Base-by-base conservation (phyloP, 92 coral and sea anemone species). In the Phymanthus crucifer region DNA sequence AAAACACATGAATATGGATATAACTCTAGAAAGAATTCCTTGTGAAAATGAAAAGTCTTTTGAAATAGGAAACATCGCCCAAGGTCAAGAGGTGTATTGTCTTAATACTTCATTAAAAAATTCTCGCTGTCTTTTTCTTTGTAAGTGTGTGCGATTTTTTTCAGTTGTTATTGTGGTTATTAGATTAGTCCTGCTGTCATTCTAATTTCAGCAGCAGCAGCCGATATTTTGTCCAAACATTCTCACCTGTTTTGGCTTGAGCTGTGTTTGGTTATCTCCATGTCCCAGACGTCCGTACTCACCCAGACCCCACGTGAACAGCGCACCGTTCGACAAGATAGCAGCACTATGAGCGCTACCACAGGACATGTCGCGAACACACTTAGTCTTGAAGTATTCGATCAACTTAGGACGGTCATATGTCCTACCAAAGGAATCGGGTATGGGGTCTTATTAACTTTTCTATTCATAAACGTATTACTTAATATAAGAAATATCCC, bases 301-400 rank as follows among this genome's bases (percentile, higher is more conserved):
- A 78, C 99, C 99, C 69, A 95, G 87, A 34, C 99, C 99, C 99
- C 99, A 95, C 1, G 99, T 90, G 74, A 86, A 95, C 35, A 95
- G 81, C 73, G 94, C 93, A 14, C 99, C 99, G 12, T 83, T 89
- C 48, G 85, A 84, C 56, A 94, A 76, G 66, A 93, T 94, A 9
- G 99, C 99, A 4, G 94, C 99, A 37, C 96, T 90, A 78, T 95
- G 99, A 11, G 99, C 90, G 57, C 99, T 95, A 26, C 99, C 99
- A 46, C 98, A 94, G 16, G 99, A 95, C 71, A 95, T 86, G 40
- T 95, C 98, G 26, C 93, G 96, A 11, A 95, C 92, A 83, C 86
- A 93, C 83, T 83, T 86, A 72, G 87, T 83, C 84, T 95, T 95
- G 82, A 95, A 84, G 31, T 80, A 50, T n/a, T 95, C 99, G 17